Percentiles rank a stretch among this genome's conserved stretches.
These are phyloP conservation scores for Mobula birostris DNA, from an alignment of 2,113 vertebrate genomes.

Conservation along the genomic window DNA sequence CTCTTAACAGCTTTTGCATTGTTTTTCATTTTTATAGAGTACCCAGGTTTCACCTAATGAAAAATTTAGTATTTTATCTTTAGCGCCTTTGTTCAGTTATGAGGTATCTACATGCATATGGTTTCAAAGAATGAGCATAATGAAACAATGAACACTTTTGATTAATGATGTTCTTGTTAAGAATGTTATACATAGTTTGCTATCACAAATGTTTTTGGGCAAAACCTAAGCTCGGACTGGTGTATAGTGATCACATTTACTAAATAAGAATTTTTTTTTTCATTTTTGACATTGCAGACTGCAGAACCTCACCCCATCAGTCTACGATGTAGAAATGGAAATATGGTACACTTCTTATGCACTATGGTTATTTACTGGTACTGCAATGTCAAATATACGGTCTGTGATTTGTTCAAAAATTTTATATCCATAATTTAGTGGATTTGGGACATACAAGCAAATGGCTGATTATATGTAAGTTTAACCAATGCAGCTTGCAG, in stretches of 20 bases:
- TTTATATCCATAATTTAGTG: conserved; percentile 35
- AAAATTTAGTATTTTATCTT: neutral
- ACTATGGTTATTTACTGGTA: conserved; percentile 37
- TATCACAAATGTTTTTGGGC: conserved; percentile 31
- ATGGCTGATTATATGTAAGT: conserved; percentile 27
- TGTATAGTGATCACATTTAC: conserved; percentile 31
- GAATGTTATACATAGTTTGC: conserved; percentile 35
- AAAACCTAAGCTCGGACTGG: conserved; percentile 33
- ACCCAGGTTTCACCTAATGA: neutral
- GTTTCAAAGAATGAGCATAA: neutral
- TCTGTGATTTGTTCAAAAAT: conserved; percentile 37
- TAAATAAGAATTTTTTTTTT: conserved; percentile 37
- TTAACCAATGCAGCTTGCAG: conserved; percentile 23
- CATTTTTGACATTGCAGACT: conserved; percentile 38
- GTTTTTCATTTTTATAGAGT: neutral
- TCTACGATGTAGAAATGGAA: conserved; percentile 38
- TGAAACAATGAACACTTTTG: neutral
- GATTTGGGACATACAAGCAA: conserved; percentile 25
- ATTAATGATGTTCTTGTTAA: neutral
- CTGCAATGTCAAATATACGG: conserved; percentile 34
- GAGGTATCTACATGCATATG: neutral
- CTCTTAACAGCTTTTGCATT: conserved; percentile 20
- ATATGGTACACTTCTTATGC: conserved; percentile 38
- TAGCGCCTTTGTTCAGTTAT: neutral
- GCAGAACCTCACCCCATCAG: conserved; percentile 38